These are phyloP conservation scores for Pollachius pollachius DNA, from an alignment of 2,113 vertebrate genomes.

Conservation along the genomic window DNA sequence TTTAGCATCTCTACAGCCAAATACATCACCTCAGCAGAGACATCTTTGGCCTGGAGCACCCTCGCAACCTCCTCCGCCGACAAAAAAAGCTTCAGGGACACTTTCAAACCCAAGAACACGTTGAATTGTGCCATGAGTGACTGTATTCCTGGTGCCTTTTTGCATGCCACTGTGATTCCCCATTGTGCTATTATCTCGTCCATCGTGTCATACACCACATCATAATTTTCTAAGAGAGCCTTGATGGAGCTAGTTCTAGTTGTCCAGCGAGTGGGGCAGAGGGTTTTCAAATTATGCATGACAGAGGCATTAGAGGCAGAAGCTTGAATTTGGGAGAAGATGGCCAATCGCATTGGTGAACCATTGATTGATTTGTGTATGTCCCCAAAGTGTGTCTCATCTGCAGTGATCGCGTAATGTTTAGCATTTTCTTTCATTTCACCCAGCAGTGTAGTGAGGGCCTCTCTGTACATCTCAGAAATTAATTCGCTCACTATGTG, in stretches of 20 bases:
- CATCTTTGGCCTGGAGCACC: background rate
- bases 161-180: background rate
- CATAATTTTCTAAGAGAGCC: background rate
- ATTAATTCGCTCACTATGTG: too few species aligned
- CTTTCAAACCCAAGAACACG: background rate
- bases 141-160: constrained; percentile 6
- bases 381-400: too few species aligned
- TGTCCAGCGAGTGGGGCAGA: constrained; percentile 11
- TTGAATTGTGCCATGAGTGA: background rate
- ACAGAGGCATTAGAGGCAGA: too few species aligned
- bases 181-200: background rate
- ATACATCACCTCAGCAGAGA: background rate
- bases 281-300: background rate
- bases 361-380: background rate
- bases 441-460: too few species aligned
- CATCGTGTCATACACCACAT: constrained; percentile 1
- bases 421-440: too few species aligned
- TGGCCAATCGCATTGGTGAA: background rate
- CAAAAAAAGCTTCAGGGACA: background rate
- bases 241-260: background rate
- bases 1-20: background rate
- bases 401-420: too few species aligned
- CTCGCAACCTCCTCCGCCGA: background rate
- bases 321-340: background rate
- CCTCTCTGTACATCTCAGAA: too few species aligned